Conservation (phyloP, 2,113 vertebrate species). For the Oryctolagus cuniculus region DNA sequence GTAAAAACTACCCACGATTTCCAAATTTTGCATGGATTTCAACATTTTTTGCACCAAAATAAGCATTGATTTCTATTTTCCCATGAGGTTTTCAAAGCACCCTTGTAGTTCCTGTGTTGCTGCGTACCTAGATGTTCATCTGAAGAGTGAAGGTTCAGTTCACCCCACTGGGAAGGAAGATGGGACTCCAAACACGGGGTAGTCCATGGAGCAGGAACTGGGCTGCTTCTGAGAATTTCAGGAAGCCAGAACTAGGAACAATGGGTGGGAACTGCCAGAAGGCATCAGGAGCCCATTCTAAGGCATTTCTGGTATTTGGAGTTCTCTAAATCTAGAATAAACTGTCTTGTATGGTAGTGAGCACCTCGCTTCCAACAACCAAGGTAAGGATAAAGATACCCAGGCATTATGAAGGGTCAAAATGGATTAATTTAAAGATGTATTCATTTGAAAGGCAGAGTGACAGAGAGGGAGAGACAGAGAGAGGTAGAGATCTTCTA, state of each 20-base stretch:
- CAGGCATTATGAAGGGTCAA: not conserved
- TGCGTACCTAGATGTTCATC: not conserved
- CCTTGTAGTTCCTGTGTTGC: not conserved
- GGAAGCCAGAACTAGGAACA: not conserved
- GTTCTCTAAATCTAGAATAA: not conserved
- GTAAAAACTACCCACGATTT: too few species aligned
- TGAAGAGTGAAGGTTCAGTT: not conserved
- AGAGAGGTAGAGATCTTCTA: too few species aligned
- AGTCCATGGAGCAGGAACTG: accelerated
- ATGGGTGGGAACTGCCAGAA: not conserved
- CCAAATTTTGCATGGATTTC: too few species aligned
- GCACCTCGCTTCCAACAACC: not conserved
- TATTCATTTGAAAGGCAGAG: too few species aligned
- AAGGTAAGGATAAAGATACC: not conserved
- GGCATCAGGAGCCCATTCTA: not conserved
- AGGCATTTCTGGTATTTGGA: not conserved
- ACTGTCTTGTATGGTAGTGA: not conserved
- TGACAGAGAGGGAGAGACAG: too few species aligned
- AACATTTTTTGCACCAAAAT: too few species aligned
- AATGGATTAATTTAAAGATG: too few species aligned
- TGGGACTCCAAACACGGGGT: not conserved
- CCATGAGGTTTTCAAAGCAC: too few species aligned
- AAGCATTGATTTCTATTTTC: too few species aligned
- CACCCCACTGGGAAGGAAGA: not conserved
- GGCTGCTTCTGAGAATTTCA: not conserved